These are phyloP conservation scores for Sylvietta virens DNA, from an alignment of 2,113 vertebrate species.

Conservation along the genomic window DNA sequence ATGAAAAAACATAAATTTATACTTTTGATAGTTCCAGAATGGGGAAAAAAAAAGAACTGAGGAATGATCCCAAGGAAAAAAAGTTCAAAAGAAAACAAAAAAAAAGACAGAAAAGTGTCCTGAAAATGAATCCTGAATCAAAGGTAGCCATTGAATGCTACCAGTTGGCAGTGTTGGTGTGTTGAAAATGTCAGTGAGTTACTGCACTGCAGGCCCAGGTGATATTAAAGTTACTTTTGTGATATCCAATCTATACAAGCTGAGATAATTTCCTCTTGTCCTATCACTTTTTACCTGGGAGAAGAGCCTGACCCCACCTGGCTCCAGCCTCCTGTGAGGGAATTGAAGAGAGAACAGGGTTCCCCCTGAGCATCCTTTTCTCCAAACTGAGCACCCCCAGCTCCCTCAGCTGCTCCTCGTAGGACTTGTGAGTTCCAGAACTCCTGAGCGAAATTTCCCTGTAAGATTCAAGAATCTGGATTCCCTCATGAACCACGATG, in stretches of 20 bases:
- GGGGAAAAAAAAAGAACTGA: background rate
- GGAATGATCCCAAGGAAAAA: background rate
- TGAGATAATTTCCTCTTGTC: background rate
- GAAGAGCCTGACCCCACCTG: background rate
- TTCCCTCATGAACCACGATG: accelerated
- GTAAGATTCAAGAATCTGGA: background rate
- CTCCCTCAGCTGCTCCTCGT: background rate
- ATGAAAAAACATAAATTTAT: background rate
- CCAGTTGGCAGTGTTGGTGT: background rate
- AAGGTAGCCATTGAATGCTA: background rate
- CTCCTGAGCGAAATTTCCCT: background rate
- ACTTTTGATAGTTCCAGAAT: background rate
- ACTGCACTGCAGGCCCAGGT: background rate
- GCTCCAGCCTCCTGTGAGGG: background rate
- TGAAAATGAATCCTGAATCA: background rate
- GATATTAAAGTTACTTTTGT: background rate
- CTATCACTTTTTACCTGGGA: background rate
- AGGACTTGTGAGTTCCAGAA: background rate
- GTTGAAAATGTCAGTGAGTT: background rate
- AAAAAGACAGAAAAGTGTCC: background rate
- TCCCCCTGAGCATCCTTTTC: background rate
- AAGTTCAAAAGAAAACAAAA: background rate
- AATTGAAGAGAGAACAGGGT: background rate
- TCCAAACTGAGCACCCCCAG: background rate
- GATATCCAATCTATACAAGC: background rate